Percentiles rank a stretch among this genome's conserved stretches.
phyloP scores from a whole-genome alignment of 2,113 vertebrate genomes.

The Hypanus sabinus region DNA sequence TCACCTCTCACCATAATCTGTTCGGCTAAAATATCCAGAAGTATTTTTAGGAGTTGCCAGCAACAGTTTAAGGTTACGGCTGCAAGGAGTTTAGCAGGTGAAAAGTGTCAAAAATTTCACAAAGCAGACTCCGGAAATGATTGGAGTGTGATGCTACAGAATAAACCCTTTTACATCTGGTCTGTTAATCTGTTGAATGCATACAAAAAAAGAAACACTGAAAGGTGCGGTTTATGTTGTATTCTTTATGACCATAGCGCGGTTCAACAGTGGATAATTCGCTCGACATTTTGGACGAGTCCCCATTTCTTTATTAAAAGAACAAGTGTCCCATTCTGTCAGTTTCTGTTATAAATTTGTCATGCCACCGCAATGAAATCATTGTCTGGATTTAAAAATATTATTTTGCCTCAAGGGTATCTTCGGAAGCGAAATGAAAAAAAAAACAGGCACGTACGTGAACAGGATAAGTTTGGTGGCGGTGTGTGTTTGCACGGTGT shows the following conservation, averaged over 20 bases:
- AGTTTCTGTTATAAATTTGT: not conserved
- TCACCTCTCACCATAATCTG: not conserved
- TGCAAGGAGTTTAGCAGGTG: slow-evolving; percentile 33
- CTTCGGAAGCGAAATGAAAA: not conserved
- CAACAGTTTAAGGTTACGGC: slow-evolving; percentile 9
- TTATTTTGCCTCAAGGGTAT: slow-evolving; percentile 1
- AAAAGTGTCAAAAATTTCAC: slow-evolving; percentile 36
- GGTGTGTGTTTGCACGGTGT: not conserved
- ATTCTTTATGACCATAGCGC: not conserved
- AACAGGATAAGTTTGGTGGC: not conserved
- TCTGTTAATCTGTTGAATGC: slow-evolving; percentile 32
- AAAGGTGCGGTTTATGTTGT: not conserved
- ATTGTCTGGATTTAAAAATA: slow-evolving; percentile 27
- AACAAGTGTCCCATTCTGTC: slow-evolving; percentile 4
- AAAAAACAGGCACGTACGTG: not conserved
- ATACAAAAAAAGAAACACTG: not conserved
- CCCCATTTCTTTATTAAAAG: slow-evolving; percentile 11
- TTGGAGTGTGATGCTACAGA: slow-evolving; percentile 16
- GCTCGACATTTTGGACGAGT: not conserved
- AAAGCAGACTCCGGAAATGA: slow-evolving; percentile 37
- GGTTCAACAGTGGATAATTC: not conserved
- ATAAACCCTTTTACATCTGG: slow-evolving; percentile 26
- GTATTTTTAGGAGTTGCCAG: slow-evolving; percentile 25
- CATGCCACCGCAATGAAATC: slow-evolving; percentile 18
- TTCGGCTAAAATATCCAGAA: slow-evolving; percentile 10